phyloP scores from a whole-genome alignment of 2,888 invertebrate genomes.

The Lochmaea crataegi region DNA sequence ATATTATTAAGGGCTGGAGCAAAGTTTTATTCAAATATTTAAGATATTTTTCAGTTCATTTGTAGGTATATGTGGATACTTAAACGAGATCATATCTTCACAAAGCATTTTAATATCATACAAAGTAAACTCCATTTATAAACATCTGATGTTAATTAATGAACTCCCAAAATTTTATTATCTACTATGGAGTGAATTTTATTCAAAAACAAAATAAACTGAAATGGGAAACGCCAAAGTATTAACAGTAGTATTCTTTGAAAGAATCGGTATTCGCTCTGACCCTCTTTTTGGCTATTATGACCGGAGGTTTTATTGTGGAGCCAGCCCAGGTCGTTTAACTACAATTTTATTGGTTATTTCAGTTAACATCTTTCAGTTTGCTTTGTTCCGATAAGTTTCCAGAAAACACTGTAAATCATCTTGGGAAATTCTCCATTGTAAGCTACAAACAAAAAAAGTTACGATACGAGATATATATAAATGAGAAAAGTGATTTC shows the following conservation, averaged over 20 bases:
- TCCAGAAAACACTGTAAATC: constrained; percentile 29
- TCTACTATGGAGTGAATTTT: neutral
- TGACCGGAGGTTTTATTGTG: constrained; percentile 60
- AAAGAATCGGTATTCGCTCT: constrained; percentile 22
- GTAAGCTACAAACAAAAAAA: constrained; percentile 20
- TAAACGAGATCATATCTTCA: no score
- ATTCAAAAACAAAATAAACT: neutral
- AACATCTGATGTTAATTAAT: neutral
- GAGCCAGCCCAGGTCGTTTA: constrained; percentile 57
- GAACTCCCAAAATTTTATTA: neutral
- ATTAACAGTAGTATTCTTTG: constrained; percentile 7
- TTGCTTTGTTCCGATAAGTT: constrained; percentile 35
- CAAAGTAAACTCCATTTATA: neutral
- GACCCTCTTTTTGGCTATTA: constrained; percentile 57
- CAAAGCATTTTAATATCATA: no score
- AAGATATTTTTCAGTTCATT: no score
- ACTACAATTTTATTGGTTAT: constrained; percentile 41
- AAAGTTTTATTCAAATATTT: no score
- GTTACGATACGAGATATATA: constrained; percentile 30
- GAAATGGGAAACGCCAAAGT: neutral
- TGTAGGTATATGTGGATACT: no score
- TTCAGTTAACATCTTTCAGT: constrained; percentile 34
- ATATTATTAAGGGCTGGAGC: no score
- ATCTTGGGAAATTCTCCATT: constrained; percentile 24
- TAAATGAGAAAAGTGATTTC: constrained; percentile 25